phyloP scores from a whole-genome alignment of 1,140 invertebrate species.

The Tetranychus cinnabarinus region DNA sequence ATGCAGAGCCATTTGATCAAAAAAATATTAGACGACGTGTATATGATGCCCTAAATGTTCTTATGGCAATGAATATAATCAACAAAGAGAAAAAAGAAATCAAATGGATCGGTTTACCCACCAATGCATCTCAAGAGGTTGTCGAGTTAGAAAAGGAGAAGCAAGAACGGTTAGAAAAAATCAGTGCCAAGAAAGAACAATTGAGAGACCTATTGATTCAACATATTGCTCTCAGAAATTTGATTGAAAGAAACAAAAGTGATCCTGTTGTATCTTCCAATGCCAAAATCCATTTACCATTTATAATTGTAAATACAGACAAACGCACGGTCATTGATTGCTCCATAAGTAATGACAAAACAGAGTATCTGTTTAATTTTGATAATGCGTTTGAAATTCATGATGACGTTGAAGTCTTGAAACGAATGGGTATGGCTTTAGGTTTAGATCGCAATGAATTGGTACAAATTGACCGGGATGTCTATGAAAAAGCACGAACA shows the following conservation, averaged over 20 bases:
- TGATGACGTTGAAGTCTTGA: conserved; percentile 76
- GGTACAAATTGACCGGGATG: background rate
- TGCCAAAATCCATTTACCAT: conserved; percentile 83
- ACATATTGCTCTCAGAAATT: conserved; percentile 91
- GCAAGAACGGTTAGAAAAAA: conserved; percentile 56
- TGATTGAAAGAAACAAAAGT: conserved; percentile 60
- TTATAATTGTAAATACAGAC: conserved; percentile 93
- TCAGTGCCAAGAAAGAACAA: conserved; percentile 79
- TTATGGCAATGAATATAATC: conserved; percentile 99
- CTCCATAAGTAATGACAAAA: conserved; percentile 97
- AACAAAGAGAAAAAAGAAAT: conserved; percentile 99
- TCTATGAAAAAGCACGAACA: background rate
- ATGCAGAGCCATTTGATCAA: conserved; percentile 72
- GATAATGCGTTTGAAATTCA: conserved; percentile 98
- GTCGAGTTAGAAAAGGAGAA: conserved; percentile 67
- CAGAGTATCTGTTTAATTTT: conserved; percentile 97
- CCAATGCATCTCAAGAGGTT: conserved; percentile 82
- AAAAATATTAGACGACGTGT: conserved; percentile 96
- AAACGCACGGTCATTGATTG: conserved; percentile 96
- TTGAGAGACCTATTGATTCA: conserved; percentile 77
- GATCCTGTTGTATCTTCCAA: conserved; percentile 50
- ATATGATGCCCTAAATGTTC: conserved; percentile 94
- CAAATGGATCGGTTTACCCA: conserved; percentile 89
- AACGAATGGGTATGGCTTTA: conserved; percentile 69
- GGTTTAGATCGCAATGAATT: conserved; percentile 31